A percentile compares a stretch with the other conserved stretches of the same genome.
These are phyloP conservation scores for Micromys minutus DNA, from an alignment of 2,113 vertebrate species.

Conservation along the genomic window DNA sequence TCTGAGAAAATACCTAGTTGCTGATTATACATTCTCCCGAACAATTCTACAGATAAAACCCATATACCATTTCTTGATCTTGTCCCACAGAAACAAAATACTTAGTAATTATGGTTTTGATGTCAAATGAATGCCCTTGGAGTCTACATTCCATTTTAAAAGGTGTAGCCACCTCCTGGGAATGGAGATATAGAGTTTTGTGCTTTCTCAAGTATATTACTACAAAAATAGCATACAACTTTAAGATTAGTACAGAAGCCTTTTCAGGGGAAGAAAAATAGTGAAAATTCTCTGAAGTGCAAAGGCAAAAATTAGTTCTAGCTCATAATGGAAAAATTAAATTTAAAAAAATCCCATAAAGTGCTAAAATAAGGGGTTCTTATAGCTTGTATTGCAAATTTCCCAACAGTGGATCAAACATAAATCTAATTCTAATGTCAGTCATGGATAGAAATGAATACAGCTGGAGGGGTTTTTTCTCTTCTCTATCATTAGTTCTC, in stretches of 20 bases:
- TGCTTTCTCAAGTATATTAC: conserved; percentile 71
- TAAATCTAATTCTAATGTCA: conserved; percentile 82
- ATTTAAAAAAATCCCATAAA: conserved; percentile 77
- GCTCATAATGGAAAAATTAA: conserved; percentile 82
- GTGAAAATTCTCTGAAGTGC: conserved; percentile 80
- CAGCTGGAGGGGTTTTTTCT: neutral
- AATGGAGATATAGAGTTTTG: conserved; percentile 69
- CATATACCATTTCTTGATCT: conserved; percentile 75
- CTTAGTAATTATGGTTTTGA: conserved; percentile 74
- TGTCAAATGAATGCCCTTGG: conserved; percentile 57
- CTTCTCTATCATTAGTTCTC: conserved; percentile 84
- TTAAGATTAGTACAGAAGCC: conserved; percentile 78
- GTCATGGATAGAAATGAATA: conserved; percentile 81
- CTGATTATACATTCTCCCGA: conserved; percentile 79
- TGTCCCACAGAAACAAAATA: conserved; percentile 76
- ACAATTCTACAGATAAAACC: conserved; percentile 79
- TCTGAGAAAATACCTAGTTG: conserved; percentile 73
- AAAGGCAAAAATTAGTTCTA: conserved; percentile 85
- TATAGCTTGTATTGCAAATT: conserved; percentile 83
- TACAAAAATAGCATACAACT: conserved; percentile 64
- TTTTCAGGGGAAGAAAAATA: conserved; percentile 70
- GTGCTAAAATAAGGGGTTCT: conserved; percentile 81
- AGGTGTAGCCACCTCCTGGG: conserved; percentile 73
- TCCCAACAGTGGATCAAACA: conserved; percentile 83
- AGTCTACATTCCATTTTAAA: conserved; percentile 75